Evolutionary conservation across 2,888 invertebrate species (phyloP).

Genomic region (Tipula vernalis): DNA sequence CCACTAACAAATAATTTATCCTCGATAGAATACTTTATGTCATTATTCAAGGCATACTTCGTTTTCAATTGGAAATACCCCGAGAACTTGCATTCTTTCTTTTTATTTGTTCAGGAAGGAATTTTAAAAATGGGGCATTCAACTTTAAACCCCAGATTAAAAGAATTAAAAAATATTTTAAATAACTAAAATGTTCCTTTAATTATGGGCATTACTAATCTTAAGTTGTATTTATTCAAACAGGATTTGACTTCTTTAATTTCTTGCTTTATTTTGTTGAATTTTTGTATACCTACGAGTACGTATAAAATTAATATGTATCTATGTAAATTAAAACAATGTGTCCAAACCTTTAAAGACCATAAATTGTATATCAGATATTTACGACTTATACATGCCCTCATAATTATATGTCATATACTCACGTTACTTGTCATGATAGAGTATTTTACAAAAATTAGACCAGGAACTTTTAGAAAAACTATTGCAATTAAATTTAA

Average conservation of each 20-base stretch:
- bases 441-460: background rate
- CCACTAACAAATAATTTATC: too few species aligned
- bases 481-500: background rate
- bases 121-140: too few species aligned
- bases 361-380: background rate
- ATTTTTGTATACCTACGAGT: background rate
- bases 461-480: background rate
- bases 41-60: too few species aligned
- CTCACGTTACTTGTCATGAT: background rate
- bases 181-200: background rate
- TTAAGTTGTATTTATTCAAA: too few species aligned
- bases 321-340: background rate
- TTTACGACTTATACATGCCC: background rate
- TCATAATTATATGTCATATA: background rate
- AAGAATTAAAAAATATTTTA: background rate
- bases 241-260: too few species aligned
- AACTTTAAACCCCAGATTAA: too few species aligned
- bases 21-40: too few species aligned
- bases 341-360: background rate
- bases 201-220: too few species aligned
- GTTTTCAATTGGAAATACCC: too few species aligned
- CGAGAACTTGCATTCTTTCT: too few species aligned
- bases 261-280: background rate
- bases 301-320: background rate
- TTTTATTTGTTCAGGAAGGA: too few species aligned